A percentile compares a stretch with the other conserved stretches of the same genome.
Evolutionary conservation across 1,140 invertebrate species (phyloP).

Genomic region (Cherax quadricarinatus): DNA sequence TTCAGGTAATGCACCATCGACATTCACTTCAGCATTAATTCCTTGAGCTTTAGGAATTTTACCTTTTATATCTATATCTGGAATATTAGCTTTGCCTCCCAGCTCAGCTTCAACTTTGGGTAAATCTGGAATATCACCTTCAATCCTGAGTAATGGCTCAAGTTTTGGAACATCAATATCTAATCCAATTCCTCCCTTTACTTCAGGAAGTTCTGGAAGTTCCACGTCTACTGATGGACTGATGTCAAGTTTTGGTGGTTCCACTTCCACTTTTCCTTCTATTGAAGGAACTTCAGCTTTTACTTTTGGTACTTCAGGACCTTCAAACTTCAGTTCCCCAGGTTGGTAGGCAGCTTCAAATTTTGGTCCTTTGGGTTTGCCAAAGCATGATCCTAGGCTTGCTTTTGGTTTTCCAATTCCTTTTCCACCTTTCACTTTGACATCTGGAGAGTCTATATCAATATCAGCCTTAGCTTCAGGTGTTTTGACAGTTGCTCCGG

Average conservation of each 20-base stretch:
- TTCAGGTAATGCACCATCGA: conserved; percentile 22
- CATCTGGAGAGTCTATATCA: conserved; percentile 18
- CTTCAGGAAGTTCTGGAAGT: neutral
- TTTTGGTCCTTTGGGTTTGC: conserved; percentile 44
- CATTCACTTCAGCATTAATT: conserved; percentile 33
- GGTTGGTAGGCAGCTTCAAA: conserved; percentile 39
- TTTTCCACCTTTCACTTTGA: conserved; percentile 49
- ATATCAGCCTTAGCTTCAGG: conserved; percentile 21
- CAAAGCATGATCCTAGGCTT: conserved; percentile 58
- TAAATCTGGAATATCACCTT: conserved; percentile 24
- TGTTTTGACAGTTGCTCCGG: no score
- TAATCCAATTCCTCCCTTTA: conserved; percentile 1
- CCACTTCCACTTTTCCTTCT: conserved; percentile 30
- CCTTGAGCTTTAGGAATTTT: conserved; percentile 31
- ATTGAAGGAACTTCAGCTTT: conserved; percentile 28
- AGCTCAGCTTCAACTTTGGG: conserved; percentile 50
- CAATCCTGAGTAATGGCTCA: conserved; percentile 19
- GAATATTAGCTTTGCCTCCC: conserved; percentile 23
- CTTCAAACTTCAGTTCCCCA: conserved; percentile 33
- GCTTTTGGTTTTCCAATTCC: conserved; percentile 38
- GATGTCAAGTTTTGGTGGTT: conserved; percentile 13
- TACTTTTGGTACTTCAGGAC: conserved; percentile 17
- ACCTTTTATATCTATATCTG: conserved; percentile 4
- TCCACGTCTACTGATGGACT: conserved; percentile 23
- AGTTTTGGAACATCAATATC: conserved; percentile 8